These are phyloP conservation scores for Pseudomyrmex concolor DNA, from an alignment of 1,140 invertebrate species.

Conservation along the genomic window DNA sequence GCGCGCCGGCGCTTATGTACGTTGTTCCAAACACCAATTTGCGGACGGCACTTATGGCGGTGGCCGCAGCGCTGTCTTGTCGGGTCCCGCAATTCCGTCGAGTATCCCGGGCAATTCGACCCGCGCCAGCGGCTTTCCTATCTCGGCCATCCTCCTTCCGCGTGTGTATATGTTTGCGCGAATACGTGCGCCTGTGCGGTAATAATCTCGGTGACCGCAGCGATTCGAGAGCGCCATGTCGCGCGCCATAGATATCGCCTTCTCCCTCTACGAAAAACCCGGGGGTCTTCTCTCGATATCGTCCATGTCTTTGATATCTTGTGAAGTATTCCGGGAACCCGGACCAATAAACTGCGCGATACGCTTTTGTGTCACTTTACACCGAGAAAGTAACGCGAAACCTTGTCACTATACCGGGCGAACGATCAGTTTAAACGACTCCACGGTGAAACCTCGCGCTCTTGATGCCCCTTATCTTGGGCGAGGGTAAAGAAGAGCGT, in stretches of 20 bases:
- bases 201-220: slow-evolving; percentile 30
- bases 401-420: not conserved
- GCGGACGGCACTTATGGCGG: slow-evolving; percentile 47
- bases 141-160: not conserved
- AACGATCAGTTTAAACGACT: slow-evolving; percentile 43
- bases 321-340: not conserved
- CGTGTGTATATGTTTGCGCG: not conserved
- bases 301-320: slow-evolving; percentile 23
- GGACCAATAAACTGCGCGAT: slow-evolving; percentile 27
- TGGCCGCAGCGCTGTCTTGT: slow-evolving; percentile 43
- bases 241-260: not conserved
- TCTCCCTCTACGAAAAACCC: slow-evolving; percentile 24
- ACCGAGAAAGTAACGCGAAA: slow-evolving; percentile 1
- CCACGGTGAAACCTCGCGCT: not conserved
- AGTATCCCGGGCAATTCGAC: slow-evolving; percentile 37
- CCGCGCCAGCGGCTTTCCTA: slow-evolving; percentile 28
- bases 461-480: slow-evolving; percentile 14
- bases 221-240: slow-evolving; percentile 15
- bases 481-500: not conserved
- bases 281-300: not conserved
- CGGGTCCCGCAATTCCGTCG: slow-evolving; percentile 45
- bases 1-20: slow-evolving; percentile 26
- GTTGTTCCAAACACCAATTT: slow-evolving; percentile 53
- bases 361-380: slow-evolving; percentile 7
- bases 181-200: not conserved